phyloP scores from a whole-genome alignment of 2,113 vertebrate species.

The Pseudois nayaur region DNA sequence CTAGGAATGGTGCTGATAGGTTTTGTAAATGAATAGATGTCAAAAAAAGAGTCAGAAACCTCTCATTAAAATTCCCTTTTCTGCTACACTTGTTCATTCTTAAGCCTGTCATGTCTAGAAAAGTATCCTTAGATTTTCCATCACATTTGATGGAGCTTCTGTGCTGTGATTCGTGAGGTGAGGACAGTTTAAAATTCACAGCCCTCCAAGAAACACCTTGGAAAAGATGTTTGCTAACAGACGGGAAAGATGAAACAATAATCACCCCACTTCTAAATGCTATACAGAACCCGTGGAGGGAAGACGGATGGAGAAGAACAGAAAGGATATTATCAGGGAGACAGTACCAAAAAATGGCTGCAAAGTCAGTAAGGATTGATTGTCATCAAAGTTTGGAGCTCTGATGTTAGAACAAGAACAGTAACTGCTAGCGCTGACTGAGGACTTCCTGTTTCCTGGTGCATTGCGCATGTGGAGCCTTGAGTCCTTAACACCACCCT shows the following conservation, averaged over 20 bases:
- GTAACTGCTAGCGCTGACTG: not conserved
- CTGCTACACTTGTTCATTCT: conserved; percentile 47
- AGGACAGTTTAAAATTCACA: conserved; percentile 1
- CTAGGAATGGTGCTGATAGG: conserved; percentile 17
- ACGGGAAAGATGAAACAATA: not conserved
- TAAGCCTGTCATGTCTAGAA: conserved; percentile 58
- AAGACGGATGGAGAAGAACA: not conserved
- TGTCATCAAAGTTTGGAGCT: not conserved
- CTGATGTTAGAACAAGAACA: not conserved
- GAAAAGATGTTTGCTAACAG: not conserved
- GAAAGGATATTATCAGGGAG: not conserved
- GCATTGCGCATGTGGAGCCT: fast-evolving
- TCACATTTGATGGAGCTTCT: not conserved
- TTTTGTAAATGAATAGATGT: conserved; percentile 61
- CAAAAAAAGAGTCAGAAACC: conserved; percentile 63
- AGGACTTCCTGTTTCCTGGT: not conserved
- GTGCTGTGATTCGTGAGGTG: conserved; percentile 23
- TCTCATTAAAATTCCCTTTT: conserved; percentile 67
- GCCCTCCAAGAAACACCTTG: not conserved
- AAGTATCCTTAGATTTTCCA: conserved; percentile 34
- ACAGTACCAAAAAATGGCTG: not conserved
- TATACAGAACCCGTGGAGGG: not conserved
- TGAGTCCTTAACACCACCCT: fast-evolving
- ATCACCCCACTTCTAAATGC: not conserved
- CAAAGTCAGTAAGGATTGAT: not conserved